Percentiles rank a stretch among this genome's conserved stretches.
phyloP scores from a whole-genome alignment of 2,797 vertebrate genomes.

The Toxotes lorentzi region DNA sequence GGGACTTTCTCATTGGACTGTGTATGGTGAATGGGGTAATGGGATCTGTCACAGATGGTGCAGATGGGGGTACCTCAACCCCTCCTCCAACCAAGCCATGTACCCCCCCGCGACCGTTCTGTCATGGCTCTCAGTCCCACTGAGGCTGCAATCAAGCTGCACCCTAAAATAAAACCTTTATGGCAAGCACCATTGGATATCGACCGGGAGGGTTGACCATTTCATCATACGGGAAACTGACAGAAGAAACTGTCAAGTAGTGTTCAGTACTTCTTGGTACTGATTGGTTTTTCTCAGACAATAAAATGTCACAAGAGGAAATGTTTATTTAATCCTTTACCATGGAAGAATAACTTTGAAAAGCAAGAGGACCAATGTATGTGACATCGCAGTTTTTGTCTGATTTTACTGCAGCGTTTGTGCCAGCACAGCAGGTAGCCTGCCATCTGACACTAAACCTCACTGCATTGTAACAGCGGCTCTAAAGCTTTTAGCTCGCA shows the following conservation, averaged over 20 bases:
- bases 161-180: slow-evolving; percentile 56
- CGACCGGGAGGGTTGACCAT: slow-evolving; percentile 17
- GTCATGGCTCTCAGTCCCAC: slow-evolving; percentile 25
- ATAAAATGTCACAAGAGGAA: slow-evolving; percentile 16
- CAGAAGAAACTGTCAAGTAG: slow-evolving; percentile 34
- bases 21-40: slow-evolving; percentile 76
- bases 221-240: slow-evolving; percentile 49
- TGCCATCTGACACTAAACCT: slow-evolving; percentile 33
- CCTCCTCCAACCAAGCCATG: slow-evolving; percentile 36
- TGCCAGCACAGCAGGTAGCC: slow-evolving; percentile 13
- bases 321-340: slow-evolving; percentile 29
- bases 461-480: slow-evolving; percentile 11
- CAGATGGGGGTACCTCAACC: slow-evolving; percentile 64
- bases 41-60: slow-evolving; percentile 81
- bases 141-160: slow-evolving; percentile 37
- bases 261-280: slow-evolving; percentile 18
- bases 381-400: slow-evolving; percentile 10
- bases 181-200: slow-evolving; percentile 52
- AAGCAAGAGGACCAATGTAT: slow-evolving; percentile 1
- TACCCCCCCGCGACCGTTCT: slow-evolving; percentile 43
- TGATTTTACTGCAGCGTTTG: slow-evolving; percentile 22
- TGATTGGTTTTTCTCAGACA: slow-evolving; percentile 19
- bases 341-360: slow-evolving; percentile 18
- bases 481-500: slow-evolving; percentile 27
- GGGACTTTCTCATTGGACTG: slow-evolving; percentile 51